Conservation (phyloP, 1,140 invertebrate genomes). For the Drosophila varians region DNA sequence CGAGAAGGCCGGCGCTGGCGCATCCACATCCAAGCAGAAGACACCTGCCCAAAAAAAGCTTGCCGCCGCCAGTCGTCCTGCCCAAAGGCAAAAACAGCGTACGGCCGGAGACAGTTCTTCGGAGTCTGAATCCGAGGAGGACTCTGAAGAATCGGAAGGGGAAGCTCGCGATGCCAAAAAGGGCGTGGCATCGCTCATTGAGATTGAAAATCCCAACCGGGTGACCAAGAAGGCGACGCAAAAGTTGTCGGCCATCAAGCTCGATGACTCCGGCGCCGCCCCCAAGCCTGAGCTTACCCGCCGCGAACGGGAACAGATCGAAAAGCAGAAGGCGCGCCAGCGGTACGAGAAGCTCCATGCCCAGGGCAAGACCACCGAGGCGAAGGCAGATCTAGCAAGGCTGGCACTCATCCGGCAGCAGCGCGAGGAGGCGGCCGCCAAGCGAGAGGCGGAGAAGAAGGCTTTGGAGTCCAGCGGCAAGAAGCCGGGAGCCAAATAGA, state of each 20-base stretch:
- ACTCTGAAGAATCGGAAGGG: constrained; percentile 85
- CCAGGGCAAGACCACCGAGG: constrained; percentile 97
- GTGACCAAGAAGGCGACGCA: constrained; percentile 92
- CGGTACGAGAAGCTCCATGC: constrained; percentile 96
- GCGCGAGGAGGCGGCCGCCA: constrained; percentile 95
- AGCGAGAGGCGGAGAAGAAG: constrained; percentile 93
- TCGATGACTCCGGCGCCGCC: constrained; percentile 83
- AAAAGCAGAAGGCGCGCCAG: constrained; percentile 93
- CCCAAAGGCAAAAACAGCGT: not conserved
- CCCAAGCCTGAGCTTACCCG: constrained; percentile 91
- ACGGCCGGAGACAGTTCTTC: not conserved
- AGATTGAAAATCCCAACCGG: constrained; percentile 98
- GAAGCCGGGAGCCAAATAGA: constrained; percentile 56
- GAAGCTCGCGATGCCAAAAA: constrained; percentile 85
- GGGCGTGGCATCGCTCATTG: constrained; percentile 94
- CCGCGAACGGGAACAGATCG: constrained; percentile 94
- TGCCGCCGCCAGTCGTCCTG: not conserved
- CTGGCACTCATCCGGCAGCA: constrained; percentile 96
- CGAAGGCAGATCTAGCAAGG: constrained; percentile 95
- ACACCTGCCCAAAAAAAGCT: not conserved
- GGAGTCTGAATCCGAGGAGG: constrained; percentile 29
- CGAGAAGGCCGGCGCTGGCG: not conserved
- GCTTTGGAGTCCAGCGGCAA: constrained; percentile 54
- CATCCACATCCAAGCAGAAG: constrained; percentile 1
- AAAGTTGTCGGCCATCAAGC: constrained; percentile 85